These are phyloP conservation scores for Dicyrtomina minuta DNA, from an alignment of 2,888 invertebrate genomes.

Conservation along the genomic window DNA sequence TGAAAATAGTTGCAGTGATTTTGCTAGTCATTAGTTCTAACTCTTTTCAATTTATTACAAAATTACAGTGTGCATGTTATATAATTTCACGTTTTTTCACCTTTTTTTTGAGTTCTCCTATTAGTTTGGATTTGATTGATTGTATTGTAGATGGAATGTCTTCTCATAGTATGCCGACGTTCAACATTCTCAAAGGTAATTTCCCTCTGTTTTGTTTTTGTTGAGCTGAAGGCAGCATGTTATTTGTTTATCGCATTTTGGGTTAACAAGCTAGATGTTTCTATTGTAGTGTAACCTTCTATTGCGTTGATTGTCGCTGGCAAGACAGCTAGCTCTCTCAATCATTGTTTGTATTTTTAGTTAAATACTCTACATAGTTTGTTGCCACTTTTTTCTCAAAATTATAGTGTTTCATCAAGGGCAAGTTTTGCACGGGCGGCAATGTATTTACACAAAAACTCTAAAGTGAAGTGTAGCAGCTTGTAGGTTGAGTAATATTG, in stretches of 20 bases:
- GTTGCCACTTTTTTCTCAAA: slow-evolving; percentile 4
- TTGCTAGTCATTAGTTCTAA: background rate
- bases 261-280: slow-evolving; percentile 1
- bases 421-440: background rate
- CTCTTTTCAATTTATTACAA: background rate
- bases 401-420: background rate
- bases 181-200: slow-evolving; percentile 83
- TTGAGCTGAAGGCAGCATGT: slow-evolving; percentile 25
- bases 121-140: slow-evolving; percentile 44
- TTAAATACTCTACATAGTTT: slow-evolving; percentile 1
- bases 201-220: slow-evolving; percentile 28
- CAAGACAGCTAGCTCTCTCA: background rate
- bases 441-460: background rate
- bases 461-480: too few relatives aligned
- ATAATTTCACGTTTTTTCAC: background rate
- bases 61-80: slow-evolving; percentile 1
- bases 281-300: background rate
- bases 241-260: too few relatives aligned
- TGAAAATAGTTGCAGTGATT: background rate
- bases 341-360: too few relatives aligned
- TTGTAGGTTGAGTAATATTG: too few relatives aligned
- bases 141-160: slow-evolving; percentile 68
- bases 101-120: slow-evolving; percentile 30
- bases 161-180: slow-evolving; percentile 78
- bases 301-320: background rate